Evolutionary conservation across 2,113 vertebrate species (phyloP).

Genomic region (Donacobius atricapilla): DNA sequence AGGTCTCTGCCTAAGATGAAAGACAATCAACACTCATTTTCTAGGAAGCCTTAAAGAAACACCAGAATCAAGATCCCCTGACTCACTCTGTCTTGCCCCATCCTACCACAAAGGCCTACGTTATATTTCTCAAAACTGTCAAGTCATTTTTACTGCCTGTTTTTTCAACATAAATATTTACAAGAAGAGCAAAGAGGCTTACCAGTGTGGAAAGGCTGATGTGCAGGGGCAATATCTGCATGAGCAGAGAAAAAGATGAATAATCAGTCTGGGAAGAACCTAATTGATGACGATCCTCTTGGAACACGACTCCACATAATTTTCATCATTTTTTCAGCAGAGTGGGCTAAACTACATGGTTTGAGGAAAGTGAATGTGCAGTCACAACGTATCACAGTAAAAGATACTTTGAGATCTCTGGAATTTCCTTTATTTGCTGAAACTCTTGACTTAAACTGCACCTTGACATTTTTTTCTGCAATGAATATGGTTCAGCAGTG

Average conservation of each 20-base stretch:
- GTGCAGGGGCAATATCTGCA: background rate
- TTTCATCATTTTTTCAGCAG: background rate
- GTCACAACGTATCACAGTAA: background rate
- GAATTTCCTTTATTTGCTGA: conserved; percentile 1
- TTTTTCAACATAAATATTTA: background rate
- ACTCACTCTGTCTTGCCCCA: background rate
- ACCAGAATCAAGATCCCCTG: background rate
- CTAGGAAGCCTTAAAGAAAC: background rate
- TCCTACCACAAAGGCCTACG: background rate
- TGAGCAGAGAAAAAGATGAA: background rate
- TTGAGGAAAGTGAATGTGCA: background rate
- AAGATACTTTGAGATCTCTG: background rate
- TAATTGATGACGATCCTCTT: background rate
- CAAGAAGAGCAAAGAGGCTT: background rate
- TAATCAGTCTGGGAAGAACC: background rate
- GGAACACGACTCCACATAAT: background rate
- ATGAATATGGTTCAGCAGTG: background rate
- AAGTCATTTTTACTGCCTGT: background rate
- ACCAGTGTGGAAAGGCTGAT: background rate
- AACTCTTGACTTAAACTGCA: background rate
- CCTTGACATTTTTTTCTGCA: background rate
- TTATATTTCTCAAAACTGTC: background rate
- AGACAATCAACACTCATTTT: background rate
- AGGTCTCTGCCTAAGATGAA: background rate
- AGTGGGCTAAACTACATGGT: background rate